These are phyloP conservation scores for Germaria angustata DNA, from an alignment of 2,888 invertebrate genomes.

Conservation along the genomic window DNA sequence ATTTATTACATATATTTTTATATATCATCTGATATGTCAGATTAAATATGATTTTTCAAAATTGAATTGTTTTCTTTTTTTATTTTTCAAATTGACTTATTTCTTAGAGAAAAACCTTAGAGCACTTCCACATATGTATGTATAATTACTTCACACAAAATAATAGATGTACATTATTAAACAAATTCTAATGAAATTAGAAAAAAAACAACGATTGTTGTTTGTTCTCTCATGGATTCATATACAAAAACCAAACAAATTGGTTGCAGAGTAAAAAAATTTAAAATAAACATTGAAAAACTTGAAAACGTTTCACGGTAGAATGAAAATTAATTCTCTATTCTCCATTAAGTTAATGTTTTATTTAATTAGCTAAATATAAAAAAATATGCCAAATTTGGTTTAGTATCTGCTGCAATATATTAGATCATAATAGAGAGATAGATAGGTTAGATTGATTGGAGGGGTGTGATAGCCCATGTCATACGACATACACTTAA, in stretches of 20 bases:
- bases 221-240: background rate
- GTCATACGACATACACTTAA: no score
- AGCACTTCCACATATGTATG: no score
- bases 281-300: slow-evolving; percentile 14
- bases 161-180: no score
- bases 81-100: no score
- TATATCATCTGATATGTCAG: no score
- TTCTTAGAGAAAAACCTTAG: no score
- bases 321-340: background rate
- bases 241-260: slow-evolving; percentile 9
- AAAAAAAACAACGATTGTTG: background rate
- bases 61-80: no score
- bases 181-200: slow-evolving; percentile 1
- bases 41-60: no score
- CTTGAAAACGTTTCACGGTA: slow-evolving; percentile 18
- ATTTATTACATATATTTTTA: no score
- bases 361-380: background rate
- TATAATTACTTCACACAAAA: background rate
- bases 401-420: slow-evolving; percentile 13
- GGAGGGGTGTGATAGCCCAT: no score
- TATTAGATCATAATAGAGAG: slow-evolving; percentile 49
- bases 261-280: background rate
- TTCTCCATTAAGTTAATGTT: background rate
- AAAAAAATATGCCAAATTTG: slow-evolving; percentile 26
- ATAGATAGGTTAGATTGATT: no score